Base-by-base conservation (phyloP, 2,888 invertebrate genomes). In the Falcaria lacertinaria region DNA sequence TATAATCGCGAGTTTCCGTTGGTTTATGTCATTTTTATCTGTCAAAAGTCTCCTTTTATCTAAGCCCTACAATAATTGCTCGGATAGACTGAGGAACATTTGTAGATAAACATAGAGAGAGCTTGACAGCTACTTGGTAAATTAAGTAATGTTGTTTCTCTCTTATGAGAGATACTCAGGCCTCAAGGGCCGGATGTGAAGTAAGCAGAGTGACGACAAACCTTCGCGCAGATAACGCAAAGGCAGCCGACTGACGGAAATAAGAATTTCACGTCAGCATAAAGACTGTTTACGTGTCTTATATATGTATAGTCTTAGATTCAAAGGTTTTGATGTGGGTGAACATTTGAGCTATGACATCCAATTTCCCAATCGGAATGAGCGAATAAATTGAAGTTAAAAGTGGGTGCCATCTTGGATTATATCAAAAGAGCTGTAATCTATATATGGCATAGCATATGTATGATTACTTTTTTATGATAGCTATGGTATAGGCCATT, bases 131-230 rank as follows among this genome's bases (percentile, higher is more conserved):
- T n/a, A n/a, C n/a, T n/a, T n/a, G n/a, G n/a, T n/a, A n/a, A n/a
- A n/a, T n/a, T n/a, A n/a, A n/a, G n/a, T n/a, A n/a, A n/a, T 6
- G 19, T 19, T 19, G 19, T 3, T 19, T 19, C 4, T 19, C 19
- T 19, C 19, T 19, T 6, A 61, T 60, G 56, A 44, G 50, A 28
- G 25, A 49, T 45, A 50, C 60, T 55, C 55, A 47, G 47, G 50
- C 42, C 48, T 47, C 49, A 47, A 56, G 49, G 47, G 58, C 60
- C 59, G 63, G 68, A 62, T 55, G 57, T 45, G 45, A 55, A 57
- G 55, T 56, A 49, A 56, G 56, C 50, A 51, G 45, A 54, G 56
- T 56, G 65, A 64, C 66, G 64, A 69, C 65, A 66, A 73, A 65
- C 65, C 59, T 64, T 53, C 48, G 47, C 45, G 44, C 48, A 57